Conservation (phyloP, 2,797 vertebrate species). For the Poeciliopsis infans region DNA sequence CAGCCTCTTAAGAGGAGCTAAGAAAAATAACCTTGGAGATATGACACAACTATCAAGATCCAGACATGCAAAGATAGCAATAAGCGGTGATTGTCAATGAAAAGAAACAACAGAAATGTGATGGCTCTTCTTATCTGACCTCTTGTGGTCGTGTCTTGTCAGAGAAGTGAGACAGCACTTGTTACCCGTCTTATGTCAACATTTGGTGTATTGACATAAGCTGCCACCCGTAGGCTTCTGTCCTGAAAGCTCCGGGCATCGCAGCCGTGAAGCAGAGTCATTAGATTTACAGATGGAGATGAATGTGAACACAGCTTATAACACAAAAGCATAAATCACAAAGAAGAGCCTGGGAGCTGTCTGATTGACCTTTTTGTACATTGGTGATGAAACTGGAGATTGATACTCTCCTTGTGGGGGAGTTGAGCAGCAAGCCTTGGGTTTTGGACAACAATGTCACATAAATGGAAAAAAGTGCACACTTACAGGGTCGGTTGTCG, state of each 20-base stretch:
- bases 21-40: constrained; percentile 26
- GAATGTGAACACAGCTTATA: constrained; percentile 73
- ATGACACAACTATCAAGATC: constrained; percentile 26
- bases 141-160: constrained; percentile 50
- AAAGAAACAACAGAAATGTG: constrained; percentile 43
- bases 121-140: constrained; percentile 46
- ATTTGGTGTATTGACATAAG: constrained; percentile 79
- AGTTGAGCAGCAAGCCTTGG: constrained; percentile 7
- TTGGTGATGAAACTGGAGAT: constrained; percentile 71
- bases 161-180: constrained; percentile 44
- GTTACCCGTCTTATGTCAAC: constrained; percentile 80
- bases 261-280: constrained; percentile 56
- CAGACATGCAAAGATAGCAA: constrained; percentile 25
- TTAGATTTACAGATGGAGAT: constrained; percentile 82
- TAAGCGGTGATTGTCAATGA: constrained; percentile 25
- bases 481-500: not conserved
- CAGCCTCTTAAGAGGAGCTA: constrained; percentile 13
- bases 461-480: constrained; percentile 22
- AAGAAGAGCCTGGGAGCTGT: constrained; percentile 67
- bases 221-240: constrained; percentile 69
- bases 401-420: constrained; percentile 46
- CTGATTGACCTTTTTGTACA: constrained; percentile 76
- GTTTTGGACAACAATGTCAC: constrained; percentile 42
- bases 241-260: constrained; percentile 55
- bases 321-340: constrained; percentile 74